Conservation (phyloP, 2,888 invertebrate genomes). For the Mylabris sibirica region DNA sequence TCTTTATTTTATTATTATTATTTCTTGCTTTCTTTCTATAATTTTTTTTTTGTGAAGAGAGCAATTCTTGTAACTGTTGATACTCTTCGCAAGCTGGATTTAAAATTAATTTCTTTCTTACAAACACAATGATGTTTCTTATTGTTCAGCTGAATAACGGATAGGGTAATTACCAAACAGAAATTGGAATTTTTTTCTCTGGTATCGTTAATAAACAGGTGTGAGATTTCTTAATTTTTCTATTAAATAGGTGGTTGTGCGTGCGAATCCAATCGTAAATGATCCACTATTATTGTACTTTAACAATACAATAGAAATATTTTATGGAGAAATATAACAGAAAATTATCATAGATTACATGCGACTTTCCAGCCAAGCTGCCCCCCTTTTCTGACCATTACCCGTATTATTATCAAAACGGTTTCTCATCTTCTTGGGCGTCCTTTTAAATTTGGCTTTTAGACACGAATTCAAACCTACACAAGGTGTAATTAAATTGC, state of each 20-base stretch:
- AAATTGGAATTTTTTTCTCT: not conserved
- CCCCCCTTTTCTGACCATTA: no score
- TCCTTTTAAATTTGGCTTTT: no score
- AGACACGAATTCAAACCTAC: no score
- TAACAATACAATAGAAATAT: not conserved
- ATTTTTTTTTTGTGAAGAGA: not conserved
- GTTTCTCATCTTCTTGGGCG: no score
- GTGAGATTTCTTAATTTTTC: conserved; percentile 7
- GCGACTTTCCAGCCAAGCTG: no score
- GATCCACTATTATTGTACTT: conserved; percentile 1
- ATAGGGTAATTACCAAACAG: not conserved
- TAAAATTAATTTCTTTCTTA: conserved; percentile 4
- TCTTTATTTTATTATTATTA: no score
- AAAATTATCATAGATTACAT: no score
- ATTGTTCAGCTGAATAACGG: not conserved
- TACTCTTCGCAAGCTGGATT: not conserved
- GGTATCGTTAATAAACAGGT: not conserved
- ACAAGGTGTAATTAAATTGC: no score
- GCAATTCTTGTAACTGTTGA: not conserved
- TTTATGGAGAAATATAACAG: not conserved
- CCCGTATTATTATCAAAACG: no score
- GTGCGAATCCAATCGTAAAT: conserved; percentile 2
- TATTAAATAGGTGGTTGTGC: not conserved
- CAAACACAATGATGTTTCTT: not conserved
- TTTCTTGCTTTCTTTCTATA: not conserved